Evolutionary conservation across 1,140 invertebrate species (phyloP).

Genomic region (Hycleus phaleratus): DNA sequence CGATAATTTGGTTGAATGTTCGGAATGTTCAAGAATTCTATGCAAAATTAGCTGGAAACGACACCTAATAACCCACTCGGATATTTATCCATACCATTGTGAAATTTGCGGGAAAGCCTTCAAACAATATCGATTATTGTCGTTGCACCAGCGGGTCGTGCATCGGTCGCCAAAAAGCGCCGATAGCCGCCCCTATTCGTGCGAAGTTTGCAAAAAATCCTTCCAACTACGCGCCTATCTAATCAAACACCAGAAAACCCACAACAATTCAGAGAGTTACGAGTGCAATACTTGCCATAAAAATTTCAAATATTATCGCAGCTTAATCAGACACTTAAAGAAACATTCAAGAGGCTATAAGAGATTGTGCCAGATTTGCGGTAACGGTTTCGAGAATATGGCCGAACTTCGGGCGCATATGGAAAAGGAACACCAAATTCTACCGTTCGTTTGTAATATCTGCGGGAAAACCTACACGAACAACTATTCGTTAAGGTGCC

Average conservation of each 20-base stretch:
- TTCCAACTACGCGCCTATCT: conserved; percentile 45
- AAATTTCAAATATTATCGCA: conserved; percentile 36
- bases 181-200: conserved; percentile 42
- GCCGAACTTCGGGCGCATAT: conserved; percentile 60
- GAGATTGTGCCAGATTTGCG: conserved; percentile 60
- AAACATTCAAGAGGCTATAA: conserved; percentile 30
- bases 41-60: conserved; percentile 29
- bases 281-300: conserved; percentile 37
- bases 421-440: conserved; percentile 46
- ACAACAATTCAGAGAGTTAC: conserved; percentile 44
- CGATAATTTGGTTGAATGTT: too few relatives aligned
- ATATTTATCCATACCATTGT: conserved; percentile 38
- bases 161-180: conserved; percentile 34
- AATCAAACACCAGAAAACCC: conserved; percentile 40
- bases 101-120: conserved; percentile 41
- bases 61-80: conserved; percentile 35
- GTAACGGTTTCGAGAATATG: conserved; percentile 64
- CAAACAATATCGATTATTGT: conserved; percentile 36
- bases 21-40: too few relatives aligned
- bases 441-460: conserved; percentile 51
- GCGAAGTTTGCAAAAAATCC: conserved; percentile 44
- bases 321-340: conserved; percentile 32
- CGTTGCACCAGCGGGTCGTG: conserved; percentile 34
- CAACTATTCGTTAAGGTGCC: conserved; percentile 55
- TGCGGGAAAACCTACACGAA: conserved; percentile 75